Conservation (phyloP, 1,140 invertebrate genomes). For the Zaprionus capensis region DNA sequence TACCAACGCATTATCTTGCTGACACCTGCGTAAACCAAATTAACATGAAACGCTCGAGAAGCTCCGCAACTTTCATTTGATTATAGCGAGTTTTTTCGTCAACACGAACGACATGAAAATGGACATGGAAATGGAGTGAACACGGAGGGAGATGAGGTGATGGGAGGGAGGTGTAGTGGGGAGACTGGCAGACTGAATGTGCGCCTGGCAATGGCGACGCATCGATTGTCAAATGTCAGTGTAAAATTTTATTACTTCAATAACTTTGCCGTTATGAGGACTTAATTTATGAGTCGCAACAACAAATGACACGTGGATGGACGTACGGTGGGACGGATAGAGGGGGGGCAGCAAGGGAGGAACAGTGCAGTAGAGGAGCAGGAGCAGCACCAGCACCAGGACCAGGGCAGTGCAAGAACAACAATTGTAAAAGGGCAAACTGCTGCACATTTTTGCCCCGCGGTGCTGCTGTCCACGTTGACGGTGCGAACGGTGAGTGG, state of each 20-base stretch:
- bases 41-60: slow-evolving; percentile 5
- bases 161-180: neutral
- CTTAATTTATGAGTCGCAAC: slow-evolving; percentile 79
- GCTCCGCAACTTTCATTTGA: slow-evolving; percentile 18
- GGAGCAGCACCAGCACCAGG: neutral
- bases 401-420: slow-evolving; percentile 26
- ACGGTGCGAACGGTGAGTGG: neutral
- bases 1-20: neutral
- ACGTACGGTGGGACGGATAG: neutral
- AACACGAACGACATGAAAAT: slow-evolving; percentile 23
- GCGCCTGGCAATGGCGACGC: slow-evolving; percentile 55
- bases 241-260: slow-evolving; percentile 82
- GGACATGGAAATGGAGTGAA: neutral
- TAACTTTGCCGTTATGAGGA: slow-evolving; percentile 81
- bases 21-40: slow-evolving; percentile 12
- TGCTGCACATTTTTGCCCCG: slow-evolving; percentile 68
- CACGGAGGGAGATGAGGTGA: neutral
- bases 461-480: slow-evolving; percentile 1
- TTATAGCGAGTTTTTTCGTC: slow-evolving; percentile 34
- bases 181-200: slow-evolving; percentile 20
- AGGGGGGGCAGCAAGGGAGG: neutral
- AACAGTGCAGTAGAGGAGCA: slow-evolving; percentile 4
- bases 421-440: slow-evolving; percentile 72
- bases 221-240: slow-evolving; percentile 80
- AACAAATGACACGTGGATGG: slow-evolving; percentile 50